Percentiles rank a stretch among this genome's conserved stretches.
Evolutionary conservation across 2,113 vertebrate species (phyloP).

Genomic region (Phoenicopterus ruber): DNA sequence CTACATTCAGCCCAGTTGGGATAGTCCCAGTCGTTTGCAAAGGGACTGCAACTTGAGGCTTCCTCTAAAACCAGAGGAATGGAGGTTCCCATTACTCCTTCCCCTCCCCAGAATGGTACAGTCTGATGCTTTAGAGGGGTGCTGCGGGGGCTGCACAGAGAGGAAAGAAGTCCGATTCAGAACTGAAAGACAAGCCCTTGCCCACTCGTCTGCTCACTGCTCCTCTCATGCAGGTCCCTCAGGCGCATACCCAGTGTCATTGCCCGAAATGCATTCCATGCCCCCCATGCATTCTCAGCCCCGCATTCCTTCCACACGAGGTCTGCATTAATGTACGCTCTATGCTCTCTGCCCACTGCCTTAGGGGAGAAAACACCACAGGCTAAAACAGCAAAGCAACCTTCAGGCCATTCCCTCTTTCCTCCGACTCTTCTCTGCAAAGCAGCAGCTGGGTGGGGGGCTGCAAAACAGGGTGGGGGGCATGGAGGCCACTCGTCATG

Average conservation of each 20-base stretch:
- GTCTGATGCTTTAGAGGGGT: neutral
- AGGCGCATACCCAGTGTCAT: no score
- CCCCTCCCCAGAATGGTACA: neutral
- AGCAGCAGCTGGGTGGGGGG: neutral
- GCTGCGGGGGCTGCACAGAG: neutral
- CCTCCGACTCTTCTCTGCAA: neutral
- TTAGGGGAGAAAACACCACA: neutral
- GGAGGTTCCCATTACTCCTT: neutral
- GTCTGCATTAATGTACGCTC: neutral
- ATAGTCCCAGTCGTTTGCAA: neutral
- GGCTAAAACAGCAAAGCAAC: neutral
- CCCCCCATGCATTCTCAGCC: neutral
- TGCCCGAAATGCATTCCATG: neutral
- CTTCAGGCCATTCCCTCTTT: neutral
- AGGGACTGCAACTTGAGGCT: neutral
- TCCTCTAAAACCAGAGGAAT: neutral
- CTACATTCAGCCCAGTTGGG: rapidly evolving
- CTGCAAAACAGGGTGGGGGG: neutral
- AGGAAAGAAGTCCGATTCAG: neutral
- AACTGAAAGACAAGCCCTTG: neutral
- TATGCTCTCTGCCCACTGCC: neutral
- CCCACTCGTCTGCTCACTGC: neutral
- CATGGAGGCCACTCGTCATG: neutral
- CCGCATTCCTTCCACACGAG: neutral
- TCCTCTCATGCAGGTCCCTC: neutral